Percentiles rank a stretch among this genome's conserved stretches.
Conservation (phyloP, 2,797 vertebrate genomes). For the Jordanella pulchra region DNA sequence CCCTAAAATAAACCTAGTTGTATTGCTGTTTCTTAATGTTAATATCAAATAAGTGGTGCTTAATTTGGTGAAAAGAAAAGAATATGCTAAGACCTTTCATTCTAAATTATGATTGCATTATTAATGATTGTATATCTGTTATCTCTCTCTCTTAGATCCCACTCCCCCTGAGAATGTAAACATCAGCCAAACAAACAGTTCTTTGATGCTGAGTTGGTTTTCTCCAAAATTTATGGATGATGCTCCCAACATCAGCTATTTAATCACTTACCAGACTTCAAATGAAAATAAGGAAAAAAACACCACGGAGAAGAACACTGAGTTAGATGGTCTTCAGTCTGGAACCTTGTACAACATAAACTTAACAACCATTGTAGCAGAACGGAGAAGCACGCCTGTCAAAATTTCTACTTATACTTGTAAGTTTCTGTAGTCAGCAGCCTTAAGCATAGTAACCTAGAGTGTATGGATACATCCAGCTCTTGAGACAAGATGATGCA, state of each 20-base stretch:
- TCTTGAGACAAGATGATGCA: background rate
- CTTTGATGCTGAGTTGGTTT: conserved; percentile 56
- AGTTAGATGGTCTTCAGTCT: conserved; percentile 38
- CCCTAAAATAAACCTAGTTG: background rate
- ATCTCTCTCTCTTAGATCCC: conserved; percentile 56
- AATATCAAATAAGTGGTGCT: background rate
- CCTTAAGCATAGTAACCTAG: background rate
- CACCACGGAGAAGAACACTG: background rate
- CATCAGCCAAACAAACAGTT: conserved; percentile 40
- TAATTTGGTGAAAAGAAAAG: background rate
- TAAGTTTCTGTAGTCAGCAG: conserved; percentile 22
- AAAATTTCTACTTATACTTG: conserved; percentile 42
- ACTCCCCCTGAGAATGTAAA: conserved; percentile 46
- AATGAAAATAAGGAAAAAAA: accelerated
- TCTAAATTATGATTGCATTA: background rate
- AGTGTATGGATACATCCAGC: background rate
- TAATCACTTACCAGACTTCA: conserved; percentile 11
- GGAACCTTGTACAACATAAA: conserved; percentile 61
- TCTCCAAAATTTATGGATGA: conserved; percentile 37
- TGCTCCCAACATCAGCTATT: conserved; percentile 38
- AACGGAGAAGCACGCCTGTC: conserved; percentile 34
- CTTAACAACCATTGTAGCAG: conserved; percentile 60
- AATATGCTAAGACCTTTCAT: background rate
- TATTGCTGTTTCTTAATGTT: background rate
- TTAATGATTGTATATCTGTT: background rate